Evolutionary conservation across 2,113 vertebrate genomes (phyloP), one percentile per base, ranked within the genome.

Genomic region (Channa argus): DNA sequence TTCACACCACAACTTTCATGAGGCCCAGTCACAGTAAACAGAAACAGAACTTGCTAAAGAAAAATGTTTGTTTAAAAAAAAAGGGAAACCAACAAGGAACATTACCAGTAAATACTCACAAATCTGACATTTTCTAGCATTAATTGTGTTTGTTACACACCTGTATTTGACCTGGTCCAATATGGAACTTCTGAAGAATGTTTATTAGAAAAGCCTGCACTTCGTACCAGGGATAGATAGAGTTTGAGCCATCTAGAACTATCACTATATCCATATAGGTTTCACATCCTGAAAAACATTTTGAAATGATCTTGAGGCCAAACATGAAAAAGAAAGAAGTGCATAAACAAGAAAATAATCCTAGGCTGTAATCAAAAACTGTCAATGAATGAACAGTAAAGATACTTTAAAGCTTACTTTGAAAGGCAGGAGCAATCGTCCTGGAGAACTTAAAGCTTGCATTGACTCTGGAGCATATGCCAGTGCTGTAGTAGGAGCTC

Each of bases 211-310:
- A 99, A 84, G 96, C 94, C 74, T 97, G 98, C 43, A 99, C 98
- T 72, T 99, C 98, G 33, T 95, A 96, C 98, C 98, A 99, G 3
- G 98, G 98, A 69, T 99, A 99, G 54, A 99, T 99, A 87, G 98
- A 99, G 92, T 99, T 99, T 66, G 98, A 99, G 9, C 98, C 98
- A 5, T 99, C 98, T 86, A 99, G 93, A 5, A 99, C 98, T 0
- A 99, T 99, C 70, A 99, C 89, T 39, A 99, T 99, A 88, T 99
- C 98, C 98, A 99, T 99, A 85, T 96, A 99, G 6, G 97, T 98
- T 90, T 98, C 98, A 90, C 98, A 99, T 72, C 96, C 98, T 99
- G 92, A 38, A 71, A 78, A 73, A 47, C 8, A 64, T 12, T 39
- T 50, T 52, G 6, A 67, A 36, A 43, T 61, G 37, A 49, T 50